Evolutionary conservation across 1,140 invertebrate species (phyloP), one percentile per base, ranked within the genome.

Genomic region (Mycetomoellerius zeteki): DNA sequence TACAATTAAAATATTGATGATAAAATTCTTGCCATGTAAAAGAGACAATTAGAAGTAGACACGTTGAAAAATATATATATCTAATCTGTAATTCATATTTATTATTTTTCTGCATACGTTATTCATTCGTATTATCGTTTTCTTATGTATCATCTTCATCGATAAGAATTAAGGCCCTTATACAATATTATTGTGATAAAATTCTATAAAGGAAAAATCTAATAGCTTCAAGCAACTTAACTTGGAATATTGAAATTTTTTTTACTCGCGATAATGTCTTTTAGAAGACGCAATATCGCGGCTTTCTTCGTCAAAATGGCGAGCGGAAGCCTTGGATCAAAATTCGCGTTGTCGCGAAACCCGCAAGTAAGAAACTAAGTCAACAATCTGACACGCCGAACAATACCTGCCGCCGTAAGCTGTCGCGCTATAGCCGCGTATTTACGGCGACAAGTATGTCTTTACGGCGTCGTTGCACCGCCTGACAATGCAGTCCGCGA

Each of bases 371-470:
- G 80, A 84, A 84, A 84, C 37, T 84, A 84, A 84, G 80, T 75
- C 80, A 84, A 84, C 80, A 62, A 27, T 75, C 67, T 82, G 80
- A 82, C 80, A 82, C 80, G 67, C 67, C 67, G 24, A 82, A 84
- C 80, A 84, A 84, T 84, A 84, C 69, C 69, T 71, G 54, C 33
- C 54, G 80, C 37, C 56, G 54, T 84, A 62, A 84, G 80, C 80
- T 84, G 80, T 84, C 80, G 80, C 69, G 37, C 69, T 37, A 54
- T 75, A 84, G 80, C 80, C 80, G 69, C 69, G 80, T 75, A 84
- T 84, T 84, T 84, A 84, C 80, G 80, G 69, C 80, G 80, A 84
- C 80, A 84, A 84, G 80, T 84, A 84, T 84, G 80, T 84, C 80
- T 75, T 84, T 84, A 84, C 80, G 58, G 43, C 69, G 37, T 50